Conservation (phyloP, 2,797 vertebrate species). For the Falco rusticolus region DNA sequence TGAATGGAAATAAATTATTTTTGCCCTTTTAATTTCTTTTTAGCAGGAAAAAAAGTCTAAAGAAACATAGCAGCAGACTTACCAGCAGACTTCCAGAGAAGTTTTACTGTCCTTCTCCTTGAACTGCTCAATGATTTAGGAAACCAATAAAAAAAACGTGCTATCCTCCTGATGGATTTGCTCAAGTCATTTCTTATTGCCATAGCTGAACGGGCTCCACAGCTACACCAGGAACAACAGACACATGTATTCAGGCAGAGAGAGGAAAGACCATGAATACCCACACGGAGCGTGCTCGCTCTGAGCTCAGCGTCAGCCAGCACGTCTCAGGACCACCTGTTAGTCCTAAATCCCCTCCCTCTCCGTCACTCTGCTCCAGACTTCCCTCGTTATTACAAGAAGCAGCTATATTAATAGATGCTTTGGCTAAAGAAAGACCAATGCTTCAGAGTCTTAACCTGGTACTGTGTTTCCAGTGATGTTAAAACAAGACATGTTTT, state of each 20-base stretch:
- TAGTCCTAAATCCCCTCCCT: slow-evolving; percentile 75
- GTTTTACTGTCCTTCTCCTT: slow-evolving; percentile 66
- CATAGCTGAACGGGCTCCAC: slow-evolving; percentile 54
- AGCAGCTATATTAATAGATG: slow-evolving; percentile 75
- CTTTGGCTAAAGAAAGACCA: slow-evolving; percentile 66
- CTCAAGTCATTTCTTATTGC: slow-evolving; percentile 72
- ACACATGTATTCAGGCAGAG: neutral
- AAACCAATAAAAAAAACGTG: slow-evolving; percentile 72
- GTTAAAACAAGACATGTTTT: neutral
- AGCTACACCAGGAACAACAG: neutral
- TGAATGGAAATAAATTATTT: neutral
- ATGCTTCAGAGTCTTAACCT: slow-evolving; percentile 38
- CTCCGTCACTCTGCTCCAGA: slow-evolving; percentile 56
- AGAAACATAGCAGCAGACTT: slow-evolving; percentile 41
- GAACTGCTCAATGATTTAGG: slow-evolving; percentile 70
- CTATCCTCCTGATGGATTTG: slow-evolving; percentile 77
- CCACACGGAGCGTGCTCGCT: slow-evolving; percentile 23
- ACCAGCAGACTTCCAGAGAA: slow-evolving; percentile 73
- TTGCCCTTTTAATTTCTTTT: neutral
- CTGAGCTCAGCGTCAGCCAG: slow-evolving; percentile 68
- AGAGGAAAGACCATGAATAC: slow-evolving; percentile 20
- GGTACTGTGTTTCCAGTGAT: slow-evolving; percentile 19
- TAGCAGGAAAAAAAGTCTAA: neutral
- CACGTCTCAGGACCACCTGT: slow-evolving; percentile 76
- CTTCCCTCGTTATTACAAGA: slow-evolving; percentile 58